Conservation (phyloP, 2,888 invertebrate genomes). For the Aethes cnicana region DNA sequence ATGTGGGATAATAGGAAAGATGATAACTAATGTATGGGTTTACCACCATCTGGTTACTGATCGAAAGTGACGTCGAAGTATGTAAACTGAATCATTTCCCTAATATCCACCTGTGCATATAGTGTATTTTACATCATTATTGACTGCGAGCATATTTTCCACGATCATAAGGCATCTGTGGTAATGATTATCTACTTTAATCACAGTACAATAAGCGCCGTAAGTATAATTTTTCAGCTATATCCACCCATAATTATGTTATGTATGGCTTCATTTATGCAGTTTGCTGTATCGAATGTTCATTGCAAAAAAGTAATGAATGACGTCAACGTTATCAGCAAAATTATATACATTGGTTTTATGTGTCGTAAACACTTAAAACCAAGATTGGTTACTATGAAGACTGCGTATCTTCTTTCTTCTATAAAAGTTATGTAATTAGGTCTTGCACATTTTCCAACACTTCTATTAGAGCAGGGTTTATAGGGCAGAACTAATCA, state of each 20-base stretch:
- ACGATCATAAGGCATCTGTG: not conserved
- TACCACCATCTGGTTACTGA: slow-evolving; percentile 9
- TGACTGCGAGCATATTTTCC: not conserved
- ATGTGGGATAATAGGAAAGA: slow-evolving; percentile 12
- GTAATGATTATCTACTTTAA: not conserved
- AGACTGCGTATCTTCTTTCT: too few species aligned
- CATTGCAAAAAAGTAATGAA: slow-evolving; percentile 2
- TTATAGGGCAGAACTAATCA: not conserved
- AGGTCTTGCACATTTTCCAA: too few species aligned
- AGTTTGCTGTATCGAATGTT: slow-evolving; percentile 13
- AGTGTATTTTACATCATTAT: slow-evolving; percentile 8
- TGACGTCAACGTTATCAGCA: slow-evolving; percentile 21
- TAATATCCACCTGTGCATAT: slow-evolving; percentile 15
- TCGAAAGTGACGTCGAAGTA: not conserved
- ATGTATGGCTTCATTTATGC: slow-evolving; percentile 6
- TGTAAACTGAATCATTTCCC: slow-evolving; percentile 13
- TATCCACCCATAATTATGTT: not conserved
- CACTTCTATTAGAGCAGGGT: not conserved
- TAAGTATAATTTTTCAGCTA: slow-evolving; percentile 3
- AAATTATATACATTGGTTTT: slow-evolving; percentile 24
- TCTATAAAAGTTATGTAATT: too few species aligned
- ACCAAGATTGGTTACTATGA: too few species aligned
- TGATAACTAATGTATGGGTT: slow-evolving; percentile 3
- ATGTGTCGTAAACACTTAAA: too few species aligned
- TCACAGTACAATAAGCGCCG: slow-evolving; percentile 2